phyloP scores from a whole-genome alignment of 2,113 vertebrate genomes.

The Pollimyrus isidori region DNA sequence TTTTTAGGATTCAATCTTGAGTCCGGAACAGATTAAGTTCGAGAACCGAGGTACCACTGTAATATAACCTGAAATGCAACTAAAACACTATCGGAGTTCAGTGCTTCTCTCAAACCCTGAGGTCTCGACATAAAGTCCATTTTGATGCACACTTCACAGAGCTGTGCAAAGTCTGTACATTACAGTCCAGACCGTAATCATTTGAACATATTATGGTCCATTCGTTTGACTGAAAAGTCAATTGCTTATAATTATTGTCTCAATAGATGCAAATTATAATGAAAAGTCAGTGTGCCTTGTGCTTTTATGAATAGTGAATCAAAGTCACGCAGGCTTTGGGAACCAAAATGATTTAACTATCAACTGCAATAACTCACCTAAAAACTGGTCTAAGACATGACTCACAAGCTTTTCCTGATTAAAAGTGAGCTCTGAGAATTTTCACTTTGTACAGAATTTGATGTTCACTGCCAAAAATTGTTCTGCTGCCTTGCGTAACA shows the following conservation, averaged over 20 bases:
- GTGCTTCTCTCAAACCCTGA: neutral
- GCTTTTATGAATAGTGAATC: neutral
- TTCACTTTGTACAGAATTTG: neutral
- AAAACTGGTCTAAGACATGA: neutral
- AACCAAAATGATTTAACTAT: neutral
- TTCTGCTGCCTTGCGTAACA: neutral
- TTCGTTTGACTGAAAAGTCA: slow-evolving; percentile 3
- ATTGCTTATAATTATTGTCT: neutral
- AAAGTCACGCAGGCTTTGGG: neutral
- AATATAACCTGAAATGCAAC: neutral
- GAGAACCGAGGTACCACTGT: too few species aligned
- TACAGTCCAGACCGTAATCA: neutral
- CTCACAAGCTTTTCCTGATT: neutral
- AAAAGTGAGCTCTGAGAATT: neutral
- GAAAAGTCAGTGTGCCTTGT: neutral
- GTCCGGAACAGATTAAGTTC: too few species aligned
- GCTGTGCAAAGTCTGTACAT: neutral
- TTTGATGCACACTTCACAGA: neutral
- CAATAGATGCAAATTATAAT: neutral
- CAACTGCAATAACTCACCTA: neutral
- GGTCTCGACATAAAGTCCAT: neutral
- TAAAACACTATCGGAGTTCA: neutral
- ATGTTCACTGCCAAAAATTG: neutral
- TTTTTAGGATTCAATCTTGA: too few species aligned
- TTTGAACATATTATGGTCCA: neutral